These are phyloP conservation scores for Acanthochromis polyacanthus DNA, from an alignment of 2,113 vertebrate species.

Conservation along the genomic window DNA sequence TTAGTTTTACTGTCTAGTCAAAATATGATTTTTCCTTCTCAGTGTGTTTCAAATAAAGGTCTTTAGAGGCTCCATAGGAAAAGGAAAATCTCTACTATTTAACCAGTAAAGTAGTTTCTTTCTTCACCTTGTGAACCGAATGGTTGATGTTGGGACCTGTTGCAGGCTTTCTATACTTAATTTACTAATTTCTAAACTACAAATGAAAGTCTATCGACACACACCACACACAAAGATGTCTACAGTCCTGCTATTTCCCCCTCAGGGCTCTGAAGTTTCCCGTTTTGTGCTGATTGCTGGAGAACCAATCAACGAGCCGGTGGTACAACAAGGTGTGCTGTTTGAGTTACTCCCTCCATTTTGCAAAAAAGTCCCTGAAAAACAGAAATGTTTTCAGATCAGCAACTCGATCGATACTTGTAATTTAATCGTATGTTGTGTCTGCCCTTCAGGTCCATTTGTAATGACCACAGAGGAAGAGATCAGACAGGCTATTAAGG, in stretches of 20 bases:
- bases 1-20: neutral
- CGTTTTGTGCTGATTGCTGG: conserved; percentile 87
- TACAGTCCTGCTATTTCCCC: neutral
- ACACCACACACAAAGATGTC: neutral
- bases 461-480: conserved; percentile 88
- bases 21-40: neutral
- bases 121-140: neutral
- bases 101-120: neutral
- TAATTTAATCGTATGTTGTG: neutral
- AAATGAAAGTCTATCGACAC: neutral
- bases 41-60: neutral
- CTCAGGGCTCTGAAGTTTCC: conserved; percentile 78
- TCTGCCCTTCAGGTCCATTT: conserved; percentile 81
- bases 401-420: neutral
- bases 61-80: neutral
- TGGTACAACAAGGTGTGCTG: conserved; percentile 78
- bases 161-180: no score
- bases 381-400: neutral
- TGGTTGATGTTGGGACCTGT: neutral
- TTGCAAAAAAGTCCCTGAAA: neutral
- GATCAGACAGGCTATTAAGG: conserved; percentile 83
- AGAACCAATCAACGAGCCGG: conserved; percentile 84
- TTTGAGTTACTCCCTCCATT: neutral
- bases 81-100: no score
- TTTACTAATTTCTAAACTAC: neutral